Conservation (phyloP, 2,888 invertebrate genomes). For the Pristionchus exspectatus region DNA sequence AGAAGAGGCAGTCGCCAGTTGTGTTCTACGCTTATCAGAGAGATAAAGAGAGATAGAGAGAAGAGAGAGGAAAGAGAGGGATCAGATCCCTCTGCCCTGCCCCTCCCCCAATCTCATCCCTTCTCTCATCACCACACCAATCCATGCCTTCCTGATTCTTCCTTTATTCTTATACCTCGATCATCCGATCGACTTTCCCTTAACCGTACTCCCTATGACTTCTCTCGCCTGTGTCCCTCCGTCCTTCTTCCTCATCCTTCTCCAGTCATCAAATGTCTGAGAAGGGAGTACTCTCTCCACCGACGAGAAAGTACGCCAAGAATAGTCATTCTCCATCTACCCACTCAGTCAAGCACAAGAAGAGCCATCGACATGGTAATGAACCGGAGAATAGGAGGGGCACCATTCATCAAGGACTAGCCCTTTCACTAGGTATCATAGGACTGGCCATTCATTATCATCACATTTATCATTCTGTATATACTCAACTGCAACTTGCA, state of each 20-base stretch:
- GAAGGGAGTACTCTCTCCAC: slow-evolving; percentile 42
- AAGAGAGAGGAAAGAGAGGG: neutral
- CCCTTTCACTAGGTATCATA: neutral
- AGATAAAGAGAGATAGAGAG: slow-evolving; percentile 32
- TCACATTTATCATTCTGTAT: neutral
- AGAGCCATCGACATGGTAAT: slow-evolving; percentile 37
- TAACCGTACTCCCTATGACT: slow-evolving; percentile 43
- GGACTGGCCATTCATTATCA: neutral
- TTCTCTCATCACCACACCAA: slow-evolving; percentile 22
- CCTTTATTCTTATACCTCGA: neutral
- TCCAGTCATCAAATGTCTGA: slow-evolving; percentile 45
- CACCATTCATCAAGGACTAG: slow-evolving; percentile 1
- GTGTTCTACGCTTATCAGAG: slow-evolving; percentile 54
- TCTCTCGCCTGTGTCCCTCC: neutral
- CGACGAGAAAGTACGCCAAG: slow-evolving; percentile 24
- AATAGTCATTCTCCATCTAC: neutral
- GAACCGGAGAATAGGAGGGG: neutral
- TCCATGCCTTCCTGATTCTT: slow-evolving; percentile 10
- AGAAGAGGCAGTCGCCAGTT: slow-evolving; percentile 46
- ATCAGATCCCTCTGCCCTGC: neutral
- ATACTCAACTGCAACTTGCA: slow-evolving; percentile 54
- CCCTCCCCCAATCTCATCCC: slow-evolving; percentile 39
- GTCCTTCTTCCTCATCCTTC: neutral
- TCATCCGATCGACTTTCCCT: slow-evolving; percentile 16
- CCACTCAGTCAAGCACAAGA: slow-evolving; percentile 8